Evolutionary conservation across 2,888 invertebrate genomes (phyloP).

Genomic region (Drosophila falleni): DNA sequence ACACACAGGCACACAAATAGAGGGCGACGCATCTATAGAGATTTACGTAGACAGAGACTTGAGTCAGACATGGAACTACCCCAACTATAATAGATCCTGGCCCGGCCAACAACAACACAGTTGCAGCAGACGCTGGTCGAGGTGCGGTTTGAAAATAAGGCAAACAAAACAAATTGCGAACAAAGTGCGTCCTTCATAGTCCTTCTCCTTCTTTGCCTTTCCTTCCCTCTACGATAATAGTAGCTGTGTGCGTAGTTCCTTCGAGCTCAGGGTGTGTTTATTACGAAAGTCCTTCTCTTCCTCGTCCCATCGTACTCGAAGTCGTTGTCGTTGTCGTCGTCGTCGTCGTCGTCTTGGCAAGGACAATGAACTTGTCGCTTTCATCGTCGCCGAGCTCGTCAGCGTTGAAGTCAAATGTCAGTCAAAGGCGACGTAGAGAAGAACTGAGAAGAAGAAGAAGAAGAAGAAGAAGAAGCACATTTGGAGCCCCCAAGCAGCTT

Average conservation of each 20-base stretch:
- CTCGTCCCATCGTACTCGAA: neutral
- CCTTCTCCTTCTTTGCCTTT: neutral
- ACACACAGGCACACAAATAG: constrained; percentile 4
- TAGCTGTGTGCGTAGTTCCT: constrained; percentile 46
- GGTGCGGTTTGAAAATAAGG: constrained; percentile 60
- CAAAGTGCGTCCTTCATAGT: constrained; percentile 77
- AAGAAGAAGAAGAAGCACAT: constrained; percentile 50
- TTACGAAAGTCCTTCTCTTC: constrained; percentile 48
- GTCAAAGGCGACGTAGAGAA: constrained; percentile 61
- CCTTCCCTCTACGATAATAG: constrained; percentile 2
- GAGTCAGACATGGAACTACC: constrained; percentile 50
- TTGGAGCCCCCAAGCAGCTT: constrained; percentile 39
- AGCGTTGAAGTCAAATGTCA: constrained; percentile 79
- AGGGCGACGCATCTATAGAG: constrained; percentile 22
- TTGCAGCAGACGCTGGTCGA: constrained; percentile 38
- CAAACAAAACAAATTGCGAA: constrained; percentile 82
- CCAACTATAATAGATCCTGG: constrained; percentile 16
- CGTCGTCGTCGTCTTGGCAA: constrained; percentile 57
- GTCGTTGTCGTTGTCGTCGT: constrained; percentile 7
- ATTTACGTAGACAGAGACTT: constrained; percentile 35
- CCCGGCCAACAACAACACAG: constrained; percentile 19
- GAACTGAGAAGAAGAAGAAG: constrained; percentile 21
- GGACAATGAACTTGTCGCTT: constrained; percentile 83
- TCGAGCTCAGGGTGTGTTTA: constrained; percentile 67
- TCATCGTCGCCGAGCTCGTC: constrained; percentile 75